Percentiles rank a stretch among this genome's conserved stretches.
Evolutionary conservation across 2,888 invertebrate genomes (phyloP).

Genomic region (Heliconius hortense): DNA sequence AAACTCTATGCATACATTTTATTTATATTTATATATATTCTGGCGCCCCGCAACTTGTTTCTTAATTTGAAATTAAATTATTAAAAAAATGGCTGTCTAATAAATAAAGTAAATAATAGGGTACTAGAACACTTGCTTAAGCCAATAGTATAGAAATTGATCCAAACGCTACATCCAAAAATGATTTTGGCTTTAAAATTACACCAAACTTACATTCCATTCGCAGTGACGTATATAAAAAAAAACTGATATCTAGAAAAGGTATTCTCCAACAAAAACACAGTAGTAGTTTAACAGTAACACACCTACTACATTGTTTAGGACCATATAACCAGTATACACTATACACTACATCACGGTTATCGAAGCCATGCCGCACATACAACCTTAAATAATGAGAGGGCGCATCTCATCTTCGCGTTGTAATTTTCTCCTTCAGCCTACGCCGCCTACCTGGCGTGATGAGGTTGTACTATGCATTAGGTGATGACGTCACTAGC

Average conservation of each 20-base stretch:
- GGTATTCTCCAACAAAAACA: neutral
- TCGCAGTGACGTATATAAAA: neutral
- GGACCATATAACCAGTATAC: conserved; percentile 13
- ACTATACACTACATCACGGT: conserved; percentile 20
- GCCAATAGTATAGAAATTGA: neutral
- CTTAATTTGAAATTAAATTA: neutral
- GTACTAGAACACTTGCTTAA: no score
- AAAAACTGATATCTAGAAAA: neutral
- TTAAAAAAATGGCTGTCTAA: neutral
- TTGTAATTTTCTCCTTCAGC: conserved; percentile 64
- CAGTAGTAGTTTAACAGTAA: conserved; percentile 8
- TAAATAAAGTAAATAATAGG: no score
- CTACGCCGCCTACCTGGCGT: conserved; percentile 44
- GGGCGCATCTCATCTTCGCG: conserved; percentile 67
- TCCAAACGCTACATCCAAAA: neutral
- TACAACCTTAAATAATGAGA: conserved; percentile 67
- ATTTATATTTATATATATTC: neutral
- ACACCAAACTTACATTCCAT: neutral
- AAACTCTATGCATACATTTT: neutral
- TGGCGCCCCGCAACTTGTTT: neutral
- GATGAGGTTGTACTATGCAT: conserved; percentile 73
- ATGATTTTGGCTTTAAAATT: neutral
- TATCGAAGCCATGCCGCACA: conserved; percentile 51
- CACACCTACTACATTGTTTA: conserved; percentile 22
- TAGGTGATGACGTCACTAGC: conserved; percentile 71